Evolutionary conservation across 2,888 invertebrate species (phyloP).

Genomic region (Agonopterix heracliana): DNA sequence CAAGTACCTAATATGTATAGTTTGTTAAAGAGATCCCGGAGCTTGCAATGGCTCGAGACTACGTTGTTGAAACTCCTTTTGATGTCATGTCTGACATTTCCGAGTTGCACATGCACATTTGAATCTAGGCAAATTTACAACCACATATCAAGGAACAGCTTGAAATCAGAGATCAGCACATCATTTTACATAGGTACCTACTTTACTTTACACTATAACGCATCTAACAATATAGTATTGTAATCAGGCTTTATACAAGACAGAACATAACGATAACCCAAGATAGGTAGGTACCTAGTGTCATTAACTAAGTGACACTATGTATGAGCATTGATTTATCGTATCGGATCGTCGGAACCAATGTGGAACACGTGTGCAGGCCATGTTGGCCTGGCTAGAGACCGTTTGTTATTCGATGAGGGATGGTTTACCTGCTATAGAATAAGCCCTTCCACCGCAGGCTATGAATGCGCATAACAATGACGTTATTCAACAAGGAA

Average conservation of each 20-base stretch:
- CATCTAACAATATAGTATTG: neutral
- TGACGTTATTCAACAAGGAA: conserved; percentile 54
- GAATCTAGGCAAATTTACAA: too few species aligned
- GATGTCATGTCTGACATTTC: too few species aligned
- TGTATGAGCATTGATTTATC: conserved; percentile 53
- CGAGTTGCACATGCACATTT: too few species aligned
- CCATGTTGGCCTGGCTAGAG: conserved; percentile 31
- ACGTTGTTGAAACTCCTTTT: too few species aligned
- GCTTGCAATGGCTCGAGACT: too few species aligned
- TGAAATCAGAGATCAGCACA: too few species aligned
- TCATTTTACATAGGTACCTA: too few species aligned
- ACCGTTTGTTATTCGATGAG: conserved; percentile 50
- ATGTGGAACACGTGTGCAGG: conserved; percentile 44
- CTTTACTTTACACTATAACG: neutral
- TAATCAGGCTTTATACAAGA: neutral
- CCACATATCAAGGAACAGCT: too few species aligned
- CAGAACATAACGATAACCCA: neutral
- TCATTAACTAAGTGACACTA: conserved; percentile 24
- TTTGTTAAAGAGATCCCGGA: too few species aligned
- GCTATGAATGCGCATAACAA: conserved; percentile 42
- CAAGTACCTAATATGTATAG: too few species aligned
- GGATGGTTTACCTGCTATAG: conserved; percentile 65
- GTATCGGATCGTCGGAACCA: conserved; percentile 24
- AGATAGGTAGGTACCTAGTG: neutral
- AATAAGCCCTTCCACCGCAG: conserved; percentile 32